Evolutionary conservation across 64 coral and sea anemone genomes (phyloP).

Genomic region (Porites lutea): DNA sequence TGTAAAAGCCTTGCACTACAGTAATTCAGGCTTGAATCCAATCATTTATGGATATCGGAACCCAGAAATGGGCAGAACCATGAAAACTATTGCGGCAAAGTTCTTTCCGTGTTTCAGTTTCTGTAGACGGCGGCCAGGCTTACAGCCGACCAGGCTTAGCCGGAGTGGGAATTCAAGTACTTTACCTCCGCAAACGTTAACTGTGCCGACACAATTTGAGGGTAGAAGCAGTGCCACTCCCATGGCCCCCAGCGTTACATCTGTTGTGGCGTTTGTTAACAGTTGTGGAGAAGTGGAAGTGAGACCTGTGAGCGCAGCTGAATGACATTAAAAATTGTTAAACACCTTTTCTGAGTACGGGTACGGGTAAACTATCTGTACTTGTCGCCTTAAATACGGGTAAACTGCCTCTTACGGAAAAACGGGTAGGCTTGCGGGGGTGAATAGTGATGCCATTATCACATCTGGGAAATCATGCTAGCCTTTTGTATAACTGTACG

Average conservation of each 20-base stretch:
- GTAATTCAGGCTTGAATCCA: constrained; percentile 69
- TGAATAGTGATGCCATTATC: too few species aligned
- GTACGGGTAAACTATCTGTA: too few species aligned
- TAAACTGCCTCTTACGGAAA: too few species aligned
- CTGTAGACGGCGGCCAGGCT: neutral
- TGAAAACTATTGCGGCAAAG: neutral
- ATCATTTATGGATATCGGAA: constrained; percentile 66
- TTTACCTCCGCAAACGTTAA: neutral
- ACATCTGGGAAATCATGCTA: too few species aligned
- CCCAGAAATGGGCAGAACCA: constrained; percentile 50
- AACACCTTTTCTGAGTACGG: too few species aligned
- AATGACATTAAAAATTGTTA: neutral
- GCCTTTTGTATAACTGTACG: too few species aligned
- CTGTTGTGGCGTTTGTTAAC: neutral
- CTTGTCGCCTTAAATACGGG: too few species aligned
- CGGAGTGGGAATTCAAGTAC: neutral
- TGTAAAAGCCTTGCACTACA: constrained; percentile 68
- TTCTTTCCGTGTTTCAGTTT: neutral
- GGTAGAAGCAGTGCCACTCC: neutral
- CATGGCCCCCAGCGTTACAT: neutral
- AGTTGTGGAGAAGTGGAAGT: neutral
- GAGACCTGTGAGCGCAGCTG: neutral
- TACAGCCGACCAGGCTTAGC: neutral
- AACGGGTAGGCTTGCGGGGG: too few species aligned
- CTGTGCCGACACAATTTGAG: neutral